Conservation (phyloP, 2,888 invertebrate species). For the Parnassius orleans region DNA sequence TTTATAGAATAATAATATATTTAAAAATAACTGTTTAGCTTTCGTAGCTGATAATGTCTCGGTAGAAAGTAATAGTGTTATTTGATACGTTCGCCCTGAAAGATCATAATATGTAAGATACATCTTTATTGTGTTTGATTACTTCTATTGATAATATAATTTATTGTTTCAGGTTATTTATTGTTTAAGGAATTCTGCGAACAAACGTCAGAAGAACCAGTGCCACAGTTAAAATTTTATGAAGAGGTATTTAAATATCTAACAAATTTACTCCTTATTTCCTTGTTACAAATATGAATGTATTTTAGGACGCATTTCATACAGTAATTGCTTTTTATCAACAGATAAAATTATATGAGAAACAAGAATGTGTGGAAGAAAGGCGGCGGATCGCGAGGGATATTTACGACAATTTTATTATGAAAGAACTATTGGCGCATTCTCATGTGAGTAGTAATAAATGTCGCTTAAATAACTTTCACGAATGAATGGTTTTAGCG, state of each 20-base stretch:
- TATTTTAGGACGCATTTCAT: conserved; percentile 7
- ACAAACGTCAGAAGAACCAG: conserved; percentile 96
- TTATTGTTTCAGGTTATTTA: conserved; percentile 92
- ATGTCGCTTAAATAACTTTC: conserved; percentile 9
- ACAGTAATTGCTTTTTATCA: conserved; percentile 46
- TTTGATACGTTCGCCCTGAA: too few species aligned
- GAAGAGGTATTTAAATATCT: conserved; percentile 90
- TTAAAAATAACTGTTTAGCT: too few species aligned
- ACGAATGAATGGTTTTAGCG: conserved; percentile 10
- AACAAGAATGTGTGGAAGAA: conserved; percentile 98
- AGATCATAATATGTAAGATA: too few species aligned
- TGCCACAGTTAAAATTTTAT: conserved; percentile 99
- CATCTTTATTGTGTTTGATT: too few species aligned
- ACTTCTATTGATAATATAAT: not conserved
- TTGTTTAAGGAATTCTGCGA: conserved; percentile 99
- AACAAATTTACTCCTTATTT: not conserved
- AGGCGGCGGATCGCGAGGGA: conserved; percentile 96
- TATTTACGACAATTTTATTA: conserved; percentile 99
- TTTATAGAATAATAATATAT: too few species aligned
- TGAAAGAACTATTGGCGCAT: conserved; percentile 99
- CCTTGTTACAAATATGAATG: not conserved
- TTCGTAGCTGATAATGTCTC: too few species aligned
- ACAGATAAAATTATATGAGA: conserved; percentile 99
- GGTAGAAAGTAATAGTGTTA: too few species aligned
- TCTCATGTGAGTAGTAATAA: conserved; percentile 91